Evolutionary conservation across 2,888 invertebrate genomes (phyloP), one percentile per base, ranked within the genome.

Genomic region (Lamellibrachia columna): DNA sequence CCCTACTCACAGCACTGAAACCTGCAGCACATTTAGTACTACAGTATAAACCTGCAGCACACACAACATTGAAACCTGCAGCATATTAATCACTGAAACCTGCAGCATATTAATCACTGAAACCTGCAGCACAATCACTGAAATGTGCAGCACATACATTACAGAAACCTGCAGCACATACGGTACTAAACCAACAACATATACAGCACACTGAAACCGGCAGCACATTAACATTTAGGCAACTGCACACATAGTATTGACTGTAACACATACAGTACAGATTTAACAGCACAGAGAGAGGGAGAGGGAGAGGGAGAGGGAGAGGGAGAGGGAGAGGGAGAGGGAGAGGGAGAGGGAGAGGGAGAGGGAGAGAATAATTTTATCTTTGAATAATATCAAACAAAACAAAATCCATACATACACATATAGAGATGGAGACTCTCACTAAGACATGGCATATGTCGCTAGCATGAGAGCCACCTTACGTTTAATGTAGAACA

Each of bases 341-440:
- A 90, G 90, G n/a, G 90, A 90, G 90, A n/a, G 90, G 90, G 90
- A n/a, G 90, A n/a, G 90, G 90, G 90, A n/a, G 40, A 40, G 40
- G 40, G 40, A 40, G 40, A 40, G 40, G 40, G 40, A 40, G 0
- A 40, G 40, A 40, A 40, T 40, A 40, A 40, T 40, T 40, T 40
- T 40, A 40, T 40, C 1, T 40, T 40, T 40, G 0, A 40, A 40
- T 40, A 40, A 40, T 40, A 40, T 40, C 40, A 40, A 40, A 40
- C 40, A 40, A 40, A 40, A 40, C 40, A 40, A 40, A 40, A 1
- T 40, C 40, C 40, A 40, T 40, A 40, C 40, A 40, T 40, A 40
- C 40, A 40, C 40, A 40, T 40, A 40, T 40, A 40, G 40, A 40
- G 40, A 40, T 40, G 40, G 40, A 40, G 40, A 40, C 40, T 40